A percentile compares a stretch with the other conserved stretches of the same genome.
Evolutionary conservation across 1,140 invertebrate species (phyloP).

Genomic region (Drosophila neocordata): DNA sequence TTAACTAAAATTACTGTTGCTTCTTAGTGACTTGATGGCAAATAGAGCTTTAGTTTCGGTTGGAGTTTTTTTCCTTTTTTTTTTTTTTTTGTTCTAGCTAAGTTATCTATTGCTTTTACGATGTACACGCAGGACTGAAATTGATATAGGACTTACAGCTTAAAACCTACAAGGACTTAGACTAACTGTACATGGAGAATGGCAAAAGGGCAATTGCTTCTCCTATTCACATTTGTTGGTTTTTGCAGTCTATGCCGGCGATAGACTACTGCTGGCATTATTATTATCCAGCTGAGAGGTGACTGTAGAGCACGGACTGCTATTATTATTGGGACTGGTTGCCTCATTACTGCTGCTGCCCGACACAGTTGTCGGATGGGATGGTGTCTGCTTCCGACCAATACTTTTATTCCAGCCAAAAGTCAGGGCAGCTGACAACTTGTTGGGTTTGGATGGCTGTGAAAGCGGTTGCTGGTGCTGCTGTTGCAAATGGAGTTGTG

Average conservation of each 20-base stretch:
- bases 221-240: constrained; percentile 47
- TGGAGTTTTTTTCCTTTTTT: neutral
- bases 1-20: constrained; percentile 27
- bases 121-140: constrained; percentile 70
- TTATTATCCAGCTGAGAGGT: constrained; percentile 68
- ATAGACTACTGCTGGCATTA: constrained; percentile 46
- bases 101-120: constrained; percentile 73
- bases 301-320: constrained; percentile 69
- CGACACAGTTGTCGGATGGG: constrained; percentile 23
- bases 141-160: constrained; percentile 29
- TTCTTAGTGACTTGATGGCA: constrained; percentile 10
- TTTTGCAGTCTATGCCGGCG: constrained; percentile 53
- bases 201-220: neutral
- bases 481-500: constrained; percentile 30
- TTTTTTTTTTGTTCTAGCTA: constrained; percentile 16
- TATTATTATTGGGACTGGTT: constrained; percentile 76
- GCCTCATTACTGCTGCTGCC: constrained; percentile 46
- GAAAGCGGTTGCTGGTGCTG: constrained; percentile 11
- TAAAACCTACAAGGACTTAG: constrained; percentile 37
- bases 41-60: constrained; percentile 5
- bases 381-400: constrained; percentile 21
- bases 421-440: constrained; percentile 66
- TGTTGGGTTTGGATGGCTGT: constrained; percentile 51
- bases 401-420: constrained; percentile 71
- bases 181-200: constrained; percentile 61